Evolutionary conservation across 2,888 invertebrate genomes (phyloP).

Genomic region (Euproctis similis): DNA sequence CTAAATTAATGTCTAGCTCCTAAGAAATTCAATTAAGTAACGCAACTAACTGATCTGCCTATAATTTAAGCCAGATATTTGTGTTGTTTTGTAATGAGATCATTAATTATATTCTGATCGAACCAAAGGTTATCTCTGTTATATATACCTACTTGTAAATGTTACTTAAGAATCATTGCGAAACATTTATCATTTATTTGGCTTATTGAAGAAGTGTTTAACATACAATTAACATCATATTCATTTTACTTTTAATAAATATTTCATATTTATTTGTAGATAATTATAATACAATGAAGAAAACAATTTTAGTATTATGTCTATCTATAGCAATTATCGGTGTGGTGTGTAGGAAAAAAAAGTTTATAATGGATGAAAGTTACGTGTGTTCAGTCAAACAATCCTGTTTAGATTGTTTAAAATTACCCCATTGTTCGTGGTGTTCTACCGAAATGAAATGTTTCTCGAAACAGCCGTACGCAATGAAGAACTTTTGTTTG

Average conservation of each 20-base stretch:
- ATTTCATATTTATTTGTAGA: background rate
- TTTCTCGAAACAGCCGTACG: constrained; percentile 38
- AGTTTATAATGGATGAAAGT: constrained; percentile 39
- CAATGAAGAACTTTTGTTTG: constrained; percentile 34
- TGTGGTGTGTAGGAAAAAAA: constrained; percentile 17
- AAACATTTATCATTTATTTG: constrained; percentile 32
- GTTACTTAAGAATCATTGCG: constrained; percentile 49
- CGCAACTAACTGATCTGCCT: background rate
- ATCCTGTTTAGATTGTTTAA: constrained; percentile 52
- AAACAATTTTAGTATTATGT: constrained; percentile 18
- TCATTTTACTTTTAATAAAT: too few species aligned
- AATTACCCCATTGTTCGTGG: constrained; percentile 59
- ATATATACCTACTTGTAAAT: constrained; percentile 33
- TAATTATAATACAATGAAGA: constrained; percentile 18
- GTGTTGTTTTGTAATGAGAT: constrained; percentile 16
- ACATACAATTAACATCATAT: constrained; percentile 4
- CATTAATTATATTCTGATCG: constrained; percentile 30
- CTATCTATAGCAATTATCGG: constrained; percentile 18
- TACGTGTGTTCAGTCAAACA: constrained; percentile 55
- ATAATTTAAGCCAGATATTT: constrained; percentile 3
- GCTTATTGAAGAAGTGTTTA: too few species aligned
- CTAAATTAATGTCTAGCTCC: background rate
- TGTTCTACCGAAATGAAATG: constrained; percentile 48
- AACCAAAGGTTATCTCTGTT: constrained; percentile 57
- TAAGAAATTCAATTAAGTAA: background rate